Conservation (phyloP, 2,113 vertebrate species). For the Oreochromis aureus region DNA sequence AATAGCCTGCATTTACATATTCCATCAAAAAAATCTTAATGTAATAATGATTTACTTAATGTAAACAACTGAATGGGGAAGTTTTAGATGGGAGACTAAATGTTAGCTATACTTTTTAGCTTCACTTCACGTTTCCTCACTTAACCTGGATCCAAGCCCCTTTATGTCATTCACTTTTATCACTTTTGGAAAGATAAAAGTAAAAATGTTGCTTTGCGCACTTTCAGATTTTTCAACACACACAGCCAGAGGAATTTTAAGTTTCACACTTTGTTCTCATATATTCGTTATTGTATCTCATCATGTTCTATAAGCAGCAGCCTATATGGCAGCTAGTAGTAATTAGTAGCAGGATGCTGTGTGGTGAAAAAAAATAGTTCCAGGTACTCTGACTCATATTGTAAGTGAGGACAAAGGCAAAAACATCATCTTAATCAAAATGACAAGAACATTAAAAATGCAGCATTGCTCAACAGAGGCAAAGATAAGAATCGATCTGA, state of each 20-base stretch:
- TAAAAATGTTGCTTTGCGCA: background rate
- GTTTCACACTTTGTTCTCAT: background rate
- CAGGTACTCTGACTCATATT: constrained; percentile 16
- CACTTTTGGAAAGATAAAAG: background rate
- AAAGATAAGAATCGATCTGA: constrained; percentile 67
- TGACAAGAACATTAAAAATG: constrained; percentile 71
- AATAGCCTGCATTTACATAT: background rate
- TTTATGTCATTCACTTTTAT: background rate
- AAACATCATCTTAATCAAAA: constrained; percentile 66
- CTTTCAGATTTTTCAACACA: background rate
- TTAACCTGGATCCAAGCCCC: background rate
- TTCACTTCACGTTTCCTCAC: background rate
- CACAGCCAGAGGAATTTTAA: background rate
- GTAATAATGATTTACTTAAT: background rate
- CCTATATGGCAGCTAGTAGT: background rate
- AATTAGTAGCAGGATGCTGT: background rate
- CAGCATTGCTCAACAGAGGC: constrained; percentile 61
- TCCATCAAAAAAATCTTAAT: background rate
- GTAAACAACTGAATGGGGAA: background rate
- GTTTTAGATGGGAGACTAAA: background rate
- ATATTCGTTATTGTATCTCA: background rate
- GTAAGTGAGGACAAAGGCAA: constrained; percentile 53
- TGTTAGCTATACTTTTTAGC: background rate
- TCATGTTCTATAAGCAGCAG: background rate
- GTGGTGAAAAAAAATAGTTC: background rate